A percentile compares a stretch with the other conserved stretches of the same genome.
Evolutionary conservation across 2,888 invertebrate species (phyloP).

Genomic region (Idaea dimidiata): DNA sequence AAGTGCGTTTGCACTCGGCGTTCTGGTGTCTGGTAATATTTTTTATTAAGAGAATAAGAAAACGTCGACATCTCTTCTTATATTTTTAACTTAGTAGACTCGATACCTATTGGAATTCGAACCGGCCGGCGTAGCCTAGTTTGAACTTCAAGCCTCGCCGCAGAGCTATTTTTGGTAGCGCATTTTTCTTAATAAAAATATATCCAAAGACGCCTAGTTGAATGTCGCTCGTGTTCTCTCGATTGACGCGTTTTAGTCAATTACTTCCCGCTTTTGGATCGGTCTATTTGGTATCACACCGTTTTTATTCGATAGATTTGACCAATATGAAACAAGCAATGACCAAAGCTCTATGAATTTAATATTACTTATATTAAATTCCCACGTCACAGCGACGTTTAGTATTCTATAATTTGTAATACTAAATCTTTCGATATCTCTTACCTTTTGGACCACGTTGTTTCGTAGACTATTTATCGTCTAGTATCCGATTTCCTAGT

Average conservation of each 20-base stretch:
- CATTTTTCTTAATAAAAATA: too few relatives aligned
- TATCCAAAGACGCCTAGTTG: too few relatives aligned
- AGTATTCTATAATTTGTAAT: slow-evolving; percentile 24
- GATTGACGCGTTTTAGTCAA: slow-evolving; percentile 43
- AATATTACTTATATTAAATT: slow-evolving; percentile 27
- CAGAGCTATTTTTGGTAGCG: too few relatives aligned
- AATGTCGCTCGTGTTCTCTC: slow-evolving; percentile 27
- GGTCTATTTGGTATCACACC: slow-evolving; percentile 13
- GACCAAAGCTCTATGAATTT: slow-evolving; percentile 75
- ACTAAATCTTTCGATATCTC: slow-evolving; percentile 51
- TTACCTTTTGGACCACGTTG: slow-evolving; percentile 62
- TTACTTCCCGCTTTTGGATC: slow-evolving; percentile 38
- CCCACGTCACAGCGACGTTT: slow-evolving; percentile 21
- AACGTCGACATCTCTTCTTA: too few relatives aligned
- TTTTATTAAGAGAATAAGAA: too few relatives aligned
- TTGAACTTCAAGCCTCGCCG: too few relatives aligned
- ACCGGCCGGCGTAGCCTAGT: too few relatives aligned
- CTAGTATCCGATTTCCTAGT: slow-evolving; percentile 68
- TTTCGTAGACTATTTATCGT: slow-evolving; percentile 75
- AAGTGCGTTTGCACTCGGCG: too few relatives aligned
- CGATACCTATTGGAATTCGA: too few relatives aligned
- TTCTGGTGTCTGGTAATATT: too few relatives aligned
- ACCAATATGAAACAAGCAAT: slow-evolving; percentile 61
- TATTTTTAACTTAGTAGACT: too few relatives aligned
- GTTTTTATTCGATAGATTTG: slow-evolving; percentile 29